These are phyloP conservation scores for Amblyraja radiata DNA, from an alignment of 2,797 vertebrate genomes.

Conservation along the genomic window DNA sequence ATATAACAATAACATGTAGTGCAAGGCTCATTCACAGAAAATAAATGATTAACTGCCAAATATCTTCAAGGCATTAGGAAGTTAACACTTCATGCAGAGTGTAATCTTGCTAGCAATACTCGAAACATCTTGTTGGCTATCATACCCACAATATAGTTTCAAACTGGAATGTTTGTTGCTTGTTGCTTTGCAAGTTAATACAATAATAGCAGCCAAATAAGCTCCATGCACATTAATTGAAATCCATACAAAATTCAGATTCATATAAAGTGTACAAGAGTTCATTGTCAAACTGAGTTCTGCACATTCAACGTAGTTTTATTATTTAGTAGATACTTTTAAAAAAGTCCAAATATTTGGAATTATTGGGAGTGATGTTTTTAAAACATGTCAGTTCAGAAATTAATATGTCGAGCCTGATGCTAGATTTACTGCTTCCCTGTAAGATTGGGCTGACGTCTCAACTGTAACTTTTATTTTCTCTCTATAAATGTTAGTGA, in stretches of 20 bases:
- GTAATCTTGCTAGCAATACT: slow-evolving; percentile 19
- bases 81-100: slow-evolving; percentile 28
- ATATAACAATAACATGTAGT: slow-evolving; percentile 24
- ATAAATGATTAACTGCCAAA: neutral
- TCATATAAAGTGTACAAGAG: slow-evolving; percentile 31
- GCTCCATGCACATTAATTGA: slow-evolving; percentile 25
- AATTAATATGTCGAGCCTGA: neutral
- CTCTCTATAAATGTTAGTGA: neutral
- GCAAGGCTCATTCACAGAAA: slow-evolving; percentile 31
- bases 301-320: slow-evolving; percentile 31
- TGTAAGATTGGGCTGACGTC: neutral
- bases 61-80: slow-evolving; percentile 8
- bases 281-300: slow-evolving; percentile 24
- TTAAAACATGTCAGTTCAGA: neutral
- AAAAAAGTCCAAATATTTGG: slow-evolving; percentile 35
- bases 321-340: slow-evolving; percentile 5
- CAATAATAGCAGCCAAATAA: slow-evolving; percentile 33
- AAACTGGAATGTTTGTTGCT: slow-evolving; percentile 28
- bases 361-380: neutral
- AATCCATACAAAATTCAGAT: slow-evolving; percentile 37
- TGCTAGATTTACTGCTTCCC: neutral
- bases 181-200: slow-evolving; percentile 7
- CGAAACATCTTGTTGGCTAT: neutral
- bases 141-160: slow-evolving; percentile 22
- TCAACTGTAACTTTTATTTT: neutral